Evolutionary conservation across 2,113 vertebrate species (phyloP), one percentile per base, ranked within the genome.

Genomic region (Epinephelus moara): DNA sequence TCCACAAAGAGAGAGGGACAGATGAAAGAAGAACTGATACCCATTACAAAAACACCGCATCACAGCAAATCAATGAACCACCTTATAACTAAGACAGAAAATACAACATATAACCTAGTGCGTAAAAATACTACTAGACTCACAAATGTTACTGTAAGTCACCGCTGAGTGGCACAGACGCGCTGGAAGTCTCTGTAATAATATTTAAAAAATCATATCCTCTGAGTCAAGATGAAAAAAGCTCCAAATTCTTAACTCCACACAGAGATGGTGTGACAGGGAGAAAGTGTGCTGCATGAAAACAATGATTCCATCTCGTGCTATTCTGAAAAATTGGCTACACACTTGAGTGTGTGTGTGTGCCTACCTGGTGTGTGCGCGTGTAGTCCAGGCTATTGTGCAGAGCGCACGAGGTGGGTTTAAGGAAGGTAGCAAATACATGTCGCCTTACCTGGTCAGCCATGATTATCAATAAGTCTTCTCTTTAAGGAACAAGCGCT

Each of bases 381-480:
- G 33, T 47, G 62, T 19, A 27, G 50, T 11, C 12, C 4, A 9
- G 75, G 49, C 69, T 78, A 73, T 75, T 63, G 70, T 76, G 62
- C 67, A 23, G 56, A 77, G 78, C 76, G 67, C 85, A 52, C 59
- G 66, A 70, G 67, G 52, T 63, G 62, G 55, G n/a, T 7, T 47
- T 13, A 3, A 19, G 10, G 8, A n/a, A 17, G 52, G 19, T 23
- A 2, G n/a, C 42, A 18, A 56, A 67, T 12, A 11, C 33, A n/a
- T 2, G 78, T 81, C 27, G 17, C 55, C 88, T 93, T 94, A 96
- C 95, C 94, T 96, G 95, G 90, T 96, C 95, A 80, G 93, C 89
- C 95, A 95, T 96, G 81, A 86, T 94, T 67, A 57, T 90, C 55
- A 33, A 40, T 78, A n/a, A 80, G 89, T 87, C 68, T 90, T 77